These are phyloP conservation scores for Spongilla lacustris DNA, from an alignment of 37 sponge, comb jelly and placozoan species.

Conservation along the genomic window DNA sequence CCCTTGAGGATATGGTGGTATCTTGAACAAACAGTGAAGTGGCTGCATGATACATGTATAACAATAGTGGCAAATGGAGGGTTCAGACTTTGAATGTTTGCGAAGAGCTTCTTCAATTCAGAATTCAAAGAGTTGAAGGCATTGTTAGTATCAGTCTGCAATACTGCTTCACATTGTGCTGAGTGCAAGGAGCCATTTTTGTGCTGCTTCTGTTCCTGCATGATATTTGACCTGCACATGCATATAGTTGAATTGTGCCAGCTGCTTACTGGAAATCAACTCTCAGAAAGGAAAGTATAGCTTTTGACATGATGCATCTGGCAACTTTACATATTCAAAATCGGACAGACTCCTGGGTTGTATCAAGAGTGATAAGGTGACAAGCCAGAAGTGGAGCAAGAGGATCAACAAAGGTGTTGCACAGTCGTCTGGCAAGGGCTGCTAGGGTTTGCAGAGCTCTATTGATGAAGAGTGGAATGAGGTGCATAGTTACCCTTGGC, in stretches of 20 bases:
- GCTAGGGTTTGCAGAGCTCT: constrained; percentile 14
- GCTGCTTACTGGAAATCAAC: constrained; percentile 38
- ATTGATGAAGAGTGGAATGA: background rate
- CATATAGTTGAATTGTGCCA: constrained; percentile 62
- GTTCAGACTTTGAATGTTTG: constrained; percentile 30
- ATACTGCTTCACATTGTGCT: constrained; percentile 24
- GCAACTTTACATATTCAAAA: constrained; percentile 37
- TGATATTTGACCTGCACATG: constrained; percentile 38
- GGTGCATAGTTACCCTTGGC: too few species aligned
- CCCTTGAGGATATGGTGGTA: too few species aligned
- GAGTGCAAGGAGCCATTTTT: constrained; percentile 14
- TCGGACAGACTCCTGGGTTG: constrained; percentile 43
- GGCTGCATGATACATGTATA: background rate
- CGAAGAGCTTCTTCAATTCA: constrained; percentile 34
- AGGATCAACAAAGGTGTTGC: constrained; percentile 19
- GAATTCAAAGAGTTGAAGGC: constrained; percentile 66
- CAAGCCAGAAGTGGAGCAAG: constrained; percentile 11
- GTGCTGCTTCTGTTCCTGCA: constrained; percentile 53
- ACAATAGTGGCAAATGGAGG: too few species aligned
- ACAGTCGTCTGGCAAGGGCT: constrained; percentile 1
- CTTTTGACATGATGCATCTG: constrained; percentile 50
- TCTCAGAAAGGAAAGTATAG: constrained; percentile 12
- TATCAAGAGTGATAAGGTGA: constrained; percentile 35
- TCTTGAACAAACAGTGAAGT: too few species aligned
- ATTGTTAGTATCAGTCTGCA: constrained; percentile 64